phyloP scores from a whole-genome alignment of 2,113 vertebrate species.

The Aptenodytes patagonicus region DNA sequence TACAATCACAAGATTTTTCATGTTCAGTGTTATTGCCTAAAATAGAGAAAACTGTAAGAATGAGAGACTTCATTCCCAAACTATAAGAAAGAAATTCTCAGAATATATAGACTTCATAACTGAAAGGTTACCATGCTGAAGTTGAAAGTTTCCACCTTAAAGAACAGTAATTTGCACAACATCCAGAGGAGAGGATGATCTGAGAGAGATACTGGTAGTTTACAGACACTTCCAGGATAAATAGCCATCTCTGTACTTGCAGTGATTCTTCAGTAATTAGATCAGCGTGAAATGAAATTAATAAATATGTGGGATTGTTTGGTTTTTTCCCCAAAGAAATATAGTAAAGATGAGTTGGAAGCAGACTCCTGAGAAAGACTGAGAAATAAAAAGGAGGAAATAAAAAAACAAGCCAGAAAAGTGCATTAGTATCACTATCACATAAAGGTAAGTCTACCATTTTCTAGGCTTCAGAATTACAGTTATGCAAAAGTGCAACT shows the following conservation, averaged over 20 bases:
- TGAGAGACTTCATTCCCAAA: not conserved
- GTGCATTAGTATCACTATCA: not conserved
- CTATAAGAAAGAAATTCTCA: not conserved
- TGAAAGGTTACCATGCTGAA: not conserved
- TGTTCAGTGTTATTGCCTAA: not conserved
- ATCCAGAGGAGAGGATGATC: not conserved
- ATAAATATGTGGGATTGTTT: not conserved
- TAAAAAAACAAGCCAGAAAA: not conserved
- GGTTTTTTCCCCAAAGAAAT: not conserved
- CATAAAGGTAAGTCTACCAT: not conserved
- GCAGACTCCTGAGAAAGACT: not conserved
- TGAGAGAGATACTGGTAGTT: not conserved
- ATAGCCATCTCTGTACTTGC: not conserved
- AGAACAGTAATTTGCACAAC: not conserved
- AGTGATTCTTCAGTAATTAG: not conserved
- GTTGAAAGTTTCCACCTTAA: not conserved
- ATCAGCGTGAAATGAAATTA: not conserved
- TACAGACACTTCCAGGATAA: not conserved
- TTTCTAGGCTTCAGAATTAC: not conserved
- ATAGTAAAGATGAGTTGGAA: not conserved
- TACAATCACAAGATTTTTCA: not conserved
- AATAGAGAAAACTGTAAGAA: not conserved
- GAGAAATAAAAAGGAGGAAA: not conserved
- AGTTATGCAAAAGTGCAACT: not conserved
- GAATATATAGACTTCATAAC: not conserved